phyloP scores from a whole-genome alignment of 2,888 invertebrate species.

The Lymantria monacha region DNA sequence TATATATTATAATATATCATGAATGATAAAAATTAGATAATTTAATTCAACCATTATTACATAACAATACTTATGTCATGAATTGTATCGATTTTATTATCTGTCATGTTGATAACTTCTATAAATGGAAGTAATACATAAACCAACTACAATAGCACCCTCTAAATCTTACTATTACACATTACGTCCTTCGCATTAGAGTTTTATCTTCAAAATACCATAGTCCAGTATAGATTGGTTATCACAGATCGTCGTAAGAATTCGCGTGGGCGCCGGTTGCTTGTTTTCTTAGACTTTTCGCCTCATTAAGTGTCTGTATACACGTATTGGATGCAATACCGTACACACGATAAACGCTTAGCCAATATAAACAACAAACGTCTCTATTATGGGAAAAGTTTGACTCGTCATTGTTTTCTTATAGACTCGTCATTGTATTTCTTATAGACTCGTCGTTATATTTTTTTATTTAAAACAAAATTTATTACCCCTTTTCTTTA shows the following conservation, averaged over 20 bases:
- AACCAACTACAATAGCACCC: not conserved
- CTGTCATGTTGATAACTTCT: conserved; percentile 8
- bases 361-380: conserved; percentile 54
- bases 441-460: too few species aligned
- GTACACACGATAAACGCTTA: conserved; percentile 57
- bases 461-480: too few species aligned
- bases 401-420: conserved; percentile 31
- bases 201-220: not conserved
- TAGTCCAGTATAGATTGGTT: conserved; percentile 12
- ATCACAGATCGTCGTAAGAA: conserved; percentile 36
- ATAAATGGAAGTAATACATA: conserved; percentile 5
- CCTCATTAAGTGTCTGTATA: conserved; percentile 73
- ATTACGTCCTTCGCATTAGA: not conserved
- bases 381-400: conserved; percentile 57
- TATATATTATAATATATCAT: too few species aligned
- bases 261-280: conserved; percentile 61
- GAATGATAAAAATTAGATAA: too few species aligned
- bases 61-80: conserved; percentile 1
- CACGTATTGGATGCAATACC: conserved; percentile 57
- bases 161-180: not conserved
- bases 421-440: too few species aligned
- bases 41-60: too few species aligned
- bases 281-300: conserved; percentile 71
- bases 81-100: conserved; percentile 18
- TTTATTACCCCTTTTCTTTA: too few species aligned